These are phyloP conservation scores for Mobula birostris DNA, from an alignment of 2,113 vertebrate genomes.

Conservation along the genomic window DNA sequence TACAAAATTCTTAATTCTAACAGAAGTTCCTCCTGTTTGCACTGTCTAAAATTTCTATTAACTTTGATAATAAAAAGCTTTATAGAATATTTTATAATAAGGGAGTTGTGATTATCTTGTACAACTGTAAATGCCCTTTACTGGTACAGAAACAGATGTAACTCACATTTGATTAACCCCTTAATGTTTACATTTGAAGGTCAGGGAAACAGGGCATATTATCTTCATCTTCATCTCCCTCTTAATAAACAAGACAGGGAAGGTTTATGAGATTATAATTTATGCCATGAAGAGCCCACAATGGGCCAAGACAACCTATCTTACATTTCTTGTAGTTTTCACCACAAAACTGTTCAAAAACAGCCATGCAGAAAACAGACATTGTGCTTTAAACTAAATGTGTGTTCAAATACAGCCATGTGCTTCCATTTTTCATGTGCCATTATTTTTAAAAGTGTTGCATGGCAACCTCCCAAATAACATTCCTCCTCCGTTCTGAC, in stretches of 20 bases:
- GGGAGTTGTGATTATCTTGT: constrained; percentile 4
- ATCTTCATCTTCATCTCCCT: neutral
- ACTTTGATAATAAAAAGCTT: neutral
- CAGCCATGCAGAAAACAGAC: too few species aligned
- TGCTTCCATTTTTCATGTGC: neutral
- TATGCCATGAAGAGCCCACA: neutral
- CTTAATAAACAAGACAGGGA: neutral
- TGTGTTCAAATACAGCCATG: neutral
- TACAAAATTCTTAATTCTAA: neutral
- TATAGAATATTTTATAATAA: neutral
- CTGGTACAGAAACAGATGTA: neutral
- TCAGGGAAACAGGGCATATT: neutral
- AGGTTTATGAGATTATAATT: neutral
- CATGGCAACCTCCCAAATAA: neutral
- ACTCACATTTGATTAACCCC: neutral
- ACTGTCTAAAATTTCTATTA: constrained; percentile 12
- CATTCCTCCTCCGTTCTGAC: neutral
- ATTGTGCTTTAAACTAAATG: neutral
- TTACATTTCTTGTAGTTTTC: neutral
- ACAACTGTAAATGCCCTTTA: neutral
- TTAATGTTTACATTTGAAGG: neutral
- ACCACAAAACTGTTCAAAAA: neutral
- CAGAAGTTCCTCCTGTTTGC: neutral
- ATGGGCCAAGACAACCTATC: neutral
- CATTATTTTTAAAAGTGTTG: neutral